These are phyloP conservation scores for Hydra vulgaris DNA, from an alignment of 30 jellyfish, hydroid and myxozoan genomes.

Conservation along the genomic window DNA sequence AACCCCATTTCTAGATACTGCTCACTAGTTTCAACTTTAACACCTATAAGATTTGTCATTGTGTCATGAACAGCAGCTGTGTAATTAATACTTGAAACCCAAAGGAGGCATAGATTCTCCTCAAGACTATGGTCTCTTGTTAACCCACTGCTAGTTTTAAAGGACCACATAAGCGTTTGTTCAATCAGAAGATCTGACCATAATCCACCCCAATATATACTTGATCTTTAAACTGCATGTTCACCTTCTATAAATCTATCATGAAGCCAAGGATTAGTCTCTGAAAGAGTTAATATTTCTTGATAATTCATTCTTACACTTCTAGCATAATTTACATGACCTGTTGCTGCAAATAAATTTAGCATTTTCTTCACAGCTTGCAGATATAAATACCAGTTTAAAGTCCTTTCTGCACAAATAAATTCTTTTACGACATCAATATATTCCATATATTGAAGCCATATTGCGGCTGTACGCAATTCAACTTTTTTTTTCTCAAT, in stretches of 20 bases:
- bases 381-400: constrained; percentile 50
- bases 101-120: no score
- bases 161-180: no score
- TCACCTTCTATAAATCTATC: constrained; percentile 41
- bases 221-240: constrained; percentile 52
- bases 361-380: constrained; percentile 35
- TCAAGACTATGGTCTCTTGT: no score
- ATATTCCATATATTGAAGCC: constrained; percentile 37
- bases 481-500: no score
- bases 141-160: no score
- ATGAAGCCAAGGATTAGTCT: constrained; percentile 36
- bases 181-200: no score
- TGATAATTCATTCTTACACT: constrained; percentile 32
- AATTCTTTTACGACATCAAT: constrained; percentile 33
- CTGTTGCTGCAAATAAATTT: constrained; percentile 68
- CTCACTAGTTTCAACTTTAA: constrained; percentile 29
- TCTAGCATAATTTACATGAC: constrained; percentile 50
- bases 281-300: constrained; percentile 27
- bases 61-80: constrained; percentile 32
- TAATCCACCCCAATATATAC: constrained; percentile 44
- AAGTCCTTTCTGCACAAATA: constrained; percentile 54
- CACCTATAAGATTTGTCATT: constrained; percentile 27
- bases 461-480: constrained; percentile 48
- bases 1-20: constrained; percentile 33
- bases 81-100: no score